Evolutionary conservation across 2,888 invertebrate species (phyloP).

Genomic region (Aphodius granarius): DNA sequence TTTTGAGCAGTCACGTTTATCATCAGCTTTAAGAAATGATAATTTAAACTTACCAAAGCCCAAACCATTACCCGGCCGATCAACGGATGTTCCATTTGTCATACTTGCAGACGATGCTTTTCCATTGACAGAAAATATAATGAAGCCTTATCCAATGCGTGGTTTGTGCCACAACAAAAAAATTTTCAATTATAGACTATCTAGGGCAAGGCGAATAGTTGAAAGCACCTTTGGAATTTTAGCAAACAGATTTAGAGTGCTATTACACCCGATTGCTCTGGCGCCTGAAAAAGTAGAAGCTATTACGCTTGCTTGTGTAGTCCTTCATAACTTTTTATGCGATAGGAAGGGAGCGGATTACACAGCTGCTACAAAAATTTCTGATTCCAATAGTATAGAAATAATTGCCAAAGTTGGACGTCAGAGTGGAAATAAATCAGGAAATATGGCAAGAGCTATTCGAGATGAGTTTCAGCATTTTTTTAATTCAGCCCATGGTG

Average conservation of each 20-base stretch:
- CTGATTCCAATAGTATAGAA: neutral
- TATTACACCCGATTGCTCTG: conserved; percentile 26
- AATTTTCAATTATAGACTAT: conserved; percentile 41
- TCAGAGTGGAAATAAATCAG: neutral
- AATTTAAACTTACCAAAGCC: conserved; percentile 29
- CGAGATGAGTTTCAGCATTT: neutral
- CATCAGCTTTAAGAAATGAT: conserved; percentile 30
- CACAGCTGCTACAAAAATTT: neutral
- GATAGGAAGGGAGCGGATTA: neutral
- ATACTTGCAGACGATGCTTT: conserved; percentile 40
- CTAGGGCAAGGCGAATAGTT: conserved; percentile 26
- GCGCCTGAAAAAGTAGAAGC: conserved; percentile 22
- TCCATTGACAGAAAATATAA: conserved; percentile 37
- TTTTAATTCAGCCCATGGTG: neutral
- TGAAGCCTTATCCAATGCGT: conserved; percentile 39
- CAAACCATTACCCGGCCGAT: conserved; percentile 30
- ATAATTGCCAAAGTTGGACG: neutral
- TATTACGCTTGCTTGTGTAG: conserved; percentile 26
- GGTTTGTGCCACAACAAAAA: conserved; percentile 34
- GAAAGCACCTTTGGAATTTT: conserved; percentile 32
- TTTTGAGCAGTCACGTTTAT: conserved; percentile 32
- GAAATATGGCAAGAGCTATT: neutral
- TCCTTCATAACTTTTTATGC: conserved; percentile 30
- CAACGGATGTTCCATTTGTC: conserved; percentile 20
- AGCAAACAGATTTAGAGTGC: conserved; percentile 28